Evolutionary conservation across 2,797 vertebrate species (phyloP).

Genomic region (Myripristis jacobus): DNA sequence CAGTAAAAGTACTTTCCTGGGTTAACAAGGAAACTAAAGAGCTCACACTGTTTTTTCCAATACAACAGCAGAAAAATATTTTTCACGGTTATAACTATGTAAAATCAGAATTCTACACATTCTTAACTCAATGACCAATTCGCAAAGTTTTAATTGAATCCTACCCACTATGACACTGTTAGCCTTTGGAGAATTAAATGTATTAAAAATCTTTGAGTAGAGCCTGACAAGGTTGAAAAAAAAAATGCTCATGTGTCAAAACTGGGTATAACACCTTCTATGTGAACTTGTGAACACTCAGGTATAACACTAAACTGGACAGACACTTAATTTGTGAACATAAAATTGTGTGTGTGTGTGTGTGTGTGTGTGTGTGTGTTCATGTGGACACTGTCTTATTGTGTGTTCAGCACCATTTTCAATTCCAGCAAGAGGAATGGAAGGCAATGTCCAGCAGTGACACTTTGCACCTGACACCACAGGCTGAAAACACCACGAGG

Average conservation of each 20-base stretch:
- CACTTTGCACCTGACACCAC: conserved; percentile 45
- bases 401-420: conserved; percentile 75
- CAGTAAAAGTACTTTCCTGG: conserved; percentile 34
- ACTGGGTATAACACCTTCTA: conserved; percentile 26
- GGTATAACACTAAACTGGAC: conserved; percentile 61
- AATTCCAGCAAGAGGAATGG: conserved; percentile 61
- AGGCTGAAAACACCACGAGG: conserved; percentile 35
- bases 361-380: conserved; percentile 41
- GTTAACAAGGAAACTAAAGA: conserved; percentile 31
- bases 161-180: conserved; percentile 23
- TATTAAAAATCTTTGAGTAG: not conserved
- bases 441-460: conserved; percentile 69
- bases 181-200: conserved; percentile 25
- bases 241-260: conserved; percentile 32
- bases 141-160: conserved; percentile 8
- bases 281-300: conserved; percentile 37
- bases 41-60: conserved; percentile 21
- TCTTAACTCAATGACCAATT: conserved; percentile 49
- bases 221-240: conserved; percentile 16
- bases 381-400: conserved; percentile 59
- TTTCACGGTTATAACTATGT: conserved; percentile 32
- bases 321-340: conserved; percentile 35
- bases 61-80: conserved; percentile 43
- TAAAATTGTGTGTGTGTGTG: conserved; percentile 26
- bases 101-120: conserved; percentile 42